Evolutionary conservation across 2,797 vertebrate species (phyloP).

Genomic region (Chiloscyllium punctatum): DNA sequence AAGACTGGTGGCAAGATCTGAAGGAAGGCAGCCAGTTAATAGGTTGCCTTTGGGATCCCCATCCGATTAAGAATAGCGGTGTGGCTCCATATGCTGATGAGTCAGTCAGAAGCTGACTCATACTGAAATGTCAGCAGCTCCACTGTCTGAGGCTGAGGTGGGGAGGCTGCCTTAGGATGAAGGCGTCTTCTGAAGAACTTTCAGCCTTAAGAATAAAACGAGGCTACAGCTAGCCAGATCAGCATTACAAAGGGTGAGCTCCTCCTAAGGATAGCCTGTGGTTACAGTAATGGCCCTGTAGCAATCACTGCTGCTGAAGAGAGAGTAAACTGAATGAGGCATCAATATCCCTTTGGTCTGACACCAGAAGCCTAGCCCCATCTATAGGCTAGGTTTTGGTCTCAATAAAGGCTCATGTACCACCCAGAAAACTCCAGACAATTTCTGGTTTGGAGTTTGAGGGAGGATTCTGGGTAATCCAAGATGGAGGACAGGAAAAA

Average conservation of each 20-base stretch:
- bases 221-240: background rate
- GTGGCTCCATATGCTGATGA: too few species aligned
- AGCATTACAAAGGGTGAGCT: background rate
- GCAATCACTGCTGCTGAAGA: too few species aligned
- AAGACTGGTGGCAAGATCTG: background rate
- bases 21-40: background rate
- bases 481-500: background rate
- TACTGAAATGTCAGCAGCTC: background rate
- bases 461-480: too few species aligned
- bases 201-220: background rate
- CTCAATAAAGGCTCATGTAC: background rate
- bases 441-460: background rate
- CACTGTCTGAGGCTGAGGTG: background rate
- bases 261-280: too few species aligned
- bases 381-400: background rate
- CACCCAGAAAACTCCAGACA: background rate
- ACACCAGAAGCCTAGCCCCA: too few species aligned
- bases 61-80: background rate
- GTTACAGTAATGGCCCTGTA: too few species aligned
- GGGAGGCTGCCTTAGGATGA: too few species aligned
- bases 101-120: background rate
- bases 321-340: too few species aligned
- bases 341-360: background rate
- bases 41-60: background rate
- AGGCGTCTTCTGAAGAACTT: too few species aligned